A percentile compares a stretch with the other conserved stretches of the same genome.
phyloP scores from a whole-genome alignment of 2,113 vertebrate genomes.

The Girardinichthys multiradiatus region DNA sequence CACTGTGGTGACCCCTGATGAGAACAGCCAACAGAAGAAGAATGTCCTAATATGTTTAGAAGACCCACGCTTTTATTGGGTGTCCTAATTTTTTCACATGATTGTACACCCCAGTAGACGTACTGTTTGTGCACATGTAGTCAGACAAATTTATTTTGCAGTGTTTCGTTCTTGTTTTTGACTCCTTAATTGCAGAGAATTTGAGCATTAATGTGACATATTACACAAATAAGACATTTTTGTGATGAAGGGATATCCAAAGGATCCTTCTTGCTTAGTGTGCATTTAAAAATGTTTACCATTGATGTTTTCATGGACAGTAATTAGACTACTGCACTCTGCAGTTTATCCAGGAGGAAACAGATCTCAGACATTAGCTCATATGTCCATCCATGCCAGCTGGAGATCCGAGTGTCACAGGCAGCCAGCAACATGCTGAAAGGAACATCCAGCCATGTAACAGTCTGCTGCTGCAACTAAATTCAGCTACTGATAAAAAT shows the following conservation, averaged over 20 bases:
- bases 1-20: neutral
- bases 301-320: neutral
- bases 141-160: no score
- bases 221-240: no score
- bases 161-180: neutral
- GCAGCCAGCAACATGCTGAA: neutral
- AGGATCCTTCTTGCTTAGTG: neutral
- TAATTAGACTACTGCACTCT: neutral
- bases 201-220: neutral
- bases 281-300: neutral
- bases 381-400: neutral
- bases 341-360: neutral
- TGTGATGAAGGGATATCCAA: no score
- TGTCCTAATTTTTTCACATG: neutral
- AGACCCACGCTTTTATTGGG: neutral
- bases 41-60: no score
- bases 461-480: no score
- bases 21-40: neutral
- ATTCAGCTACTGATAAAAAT: neutral
- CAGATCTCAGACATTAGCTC: neutral
- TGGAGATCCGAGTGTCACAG: neutral
- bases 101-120: neutral
- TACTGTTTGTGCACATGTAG: neutral
- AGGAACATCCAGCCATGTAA: neutral
- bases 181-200: neutral